Percentiles rank a stretch among this genome's conserved stretches.
These are phyloP conservation scores for Calameuta idolon DNA, from an alignment of 2,888 invertebrate genomes.

Conservation along the genomic window DNA sequence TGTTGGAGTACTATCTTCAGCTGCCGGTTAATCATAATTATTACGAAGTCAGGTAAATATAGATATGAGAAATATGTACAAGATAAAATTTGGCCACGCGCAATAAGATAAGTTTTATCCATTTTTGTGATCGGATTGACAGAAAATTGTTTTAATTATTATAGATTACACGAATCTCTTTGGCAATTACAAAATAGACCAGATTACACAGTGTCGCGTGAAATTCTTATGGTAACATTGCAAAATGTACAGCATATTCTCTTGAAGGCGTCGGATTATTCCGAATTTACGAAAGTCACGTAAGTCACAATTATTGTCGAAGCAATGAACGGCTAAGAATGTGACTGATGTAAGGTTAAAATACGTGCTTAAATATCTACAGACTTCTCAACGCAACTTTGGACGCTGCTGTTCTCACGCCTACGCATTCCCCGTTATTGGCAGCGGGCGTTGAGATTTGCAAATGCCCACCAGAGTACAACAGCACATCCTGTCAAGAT, in stretches of 20 bases:
- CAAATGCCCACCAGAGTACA: constrained; percentile 83
- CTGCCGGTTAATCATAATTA: constrained; percentile 58
- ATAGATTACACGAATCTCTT: constrained; percentile 79
- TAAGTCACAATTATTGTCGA: constrained; percentile 49
- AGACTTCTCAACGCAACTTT: constrained; percentile 83
- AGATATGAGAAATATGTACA: neutral
- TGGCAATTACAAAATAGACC: constrained; percentile 78
- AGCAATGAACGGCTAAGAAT: neutral
- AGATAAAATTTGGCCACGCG: neutral
- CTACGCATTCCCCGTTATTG: constrained; percentile 75
- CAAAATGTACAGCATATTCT: constrained; percentile 87
- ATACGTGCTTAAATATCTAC: constrained; percentile 27
- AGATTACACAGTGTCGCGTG: constrained; percentile 74
- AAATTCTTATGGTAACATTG: constrained; percentile 91
- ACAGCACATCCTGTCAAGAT: constrained; percentile 91
- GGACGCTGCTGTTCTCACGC: constrained; percentile 82
- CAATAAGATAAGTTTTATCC: constrained; percentile 11
- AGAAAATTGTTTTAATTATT: neutral
- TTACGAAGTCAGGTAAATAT: constrained; percentile 69
- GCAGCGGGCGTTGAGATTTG: constrained; percentile 89
- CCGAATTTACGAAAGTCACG: constrained; percentile 73
- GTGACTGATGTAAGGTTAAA: neutral
- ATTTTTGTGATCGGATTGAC: neutral
- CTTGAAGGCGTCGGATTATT: constrained; percentile 78
- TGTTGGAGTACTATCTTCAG: constrained; percentile 78